Evolutionary conservation across 2,888 invertebrate species (phyloP).

Genomic region (Scelioninae gen. 1): DNA sequence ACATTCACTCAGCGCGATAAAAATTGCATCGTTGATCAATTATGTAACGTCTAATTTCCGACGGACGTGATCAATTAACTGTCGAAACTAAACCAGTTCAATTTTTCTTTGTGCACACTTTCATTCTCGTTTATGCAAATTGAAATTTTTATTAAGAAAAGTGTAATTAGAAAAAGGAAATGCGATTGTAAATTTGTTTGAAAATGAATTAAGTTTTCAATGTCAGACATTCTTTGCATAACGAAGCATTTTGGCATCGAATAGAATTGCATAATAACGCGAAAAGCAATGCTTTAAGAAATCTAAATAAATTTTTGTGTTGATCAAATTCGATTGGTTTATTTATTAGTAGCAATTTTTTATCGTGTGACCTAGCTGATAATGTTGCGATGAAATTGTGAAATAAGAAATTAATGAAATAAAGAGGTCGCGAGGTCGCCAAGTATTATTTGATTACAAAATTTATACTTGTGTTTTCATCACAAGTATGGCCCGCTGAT

Average conservation of each 20-base stretch:
- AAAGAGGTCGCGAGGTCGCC: constrained; percentile 6
- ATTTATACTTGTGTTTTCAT: constrained; percentile 4
- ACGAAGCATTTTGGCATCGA: constrained; percentile 8
- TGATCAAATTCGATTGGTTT: background rate
- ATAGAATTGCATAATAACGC: constrained; percentile 1
- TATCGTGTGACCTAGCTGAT: background rate
- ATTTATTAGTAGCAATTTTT: background rate
- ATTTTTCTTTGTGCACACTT: background rate
- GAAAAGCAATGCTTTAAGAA: background rate
- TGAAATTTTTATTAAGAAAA: background rate
- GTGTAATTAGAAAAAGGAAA: background rate
- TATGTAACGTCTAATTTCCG: constrained; percentile 15
- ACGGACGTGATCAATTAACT: background rate
- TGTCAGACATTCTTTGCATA: constrained; percentile 21
- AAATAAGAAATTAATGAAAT: constrained; percentile 19
- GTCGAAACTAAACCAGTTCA: background rate
- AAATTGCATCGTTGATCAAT: constrained; percentile 6
- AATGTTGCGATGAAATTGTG: background rate
- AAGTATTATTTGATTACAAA: background rate
- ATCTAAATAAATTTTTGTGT: background rate
- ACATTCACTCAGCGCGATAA: constrained; percentile 26
- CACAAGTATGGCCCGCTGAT: background rate
- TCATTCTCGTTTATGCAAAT: background rate
- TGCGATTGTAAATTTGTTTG: no score
- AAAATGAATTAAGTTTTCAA: constrained; percentile 3